Evolutionary conservation across 2,888 invertebrate species (phyloP).

Genomic region (Brachynemurus nebulosus): DNA sequence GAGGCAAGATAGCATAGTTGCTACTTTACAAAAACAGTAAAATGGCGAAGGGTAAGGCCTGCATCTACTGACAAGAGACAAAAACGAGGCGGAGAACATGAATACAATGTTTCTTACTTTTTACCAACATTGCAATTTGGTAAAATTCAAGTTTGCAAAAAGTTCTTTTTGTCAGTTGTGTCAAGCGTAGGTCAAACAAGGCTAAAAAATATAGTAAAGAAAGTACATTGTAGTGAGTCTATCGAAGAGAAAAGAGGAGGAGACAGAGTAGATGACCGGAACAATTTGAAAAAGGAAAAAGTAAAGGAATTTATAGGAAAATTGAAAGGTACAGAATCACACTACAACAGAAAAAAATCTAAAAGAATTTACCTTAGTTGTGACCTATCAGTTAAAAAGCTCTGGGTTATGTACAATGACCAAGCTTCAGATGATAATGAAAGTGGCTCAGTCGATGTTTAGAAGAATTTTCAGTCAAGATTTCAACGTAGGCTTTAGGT

Average conservation of each 20-base stretch:
- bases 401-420: neutral
- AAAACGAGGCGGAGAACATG: neutral
- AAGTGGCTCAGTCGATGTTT: neutral
- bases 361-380: neutral
- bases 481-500: constrained; percentile 19
- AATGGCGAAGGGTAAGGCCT: neutral
- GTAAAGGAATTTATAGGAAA: neutral
- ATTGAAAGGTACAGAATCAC: neutral
- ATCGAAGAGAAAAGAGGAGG: neutral
- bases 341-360: neutral
- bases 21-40: neutral
- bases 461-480: neutral
- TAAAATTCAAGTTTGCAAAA: neutral
- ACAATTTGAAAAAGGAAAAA: neutral
- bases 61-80: neutral
- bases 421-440: neutral
- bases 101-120: neutral
- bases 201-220: neutral
- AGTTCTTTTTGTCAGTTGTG: neutral
- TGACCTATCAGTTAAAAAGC: neutral
- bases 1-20: neutral
- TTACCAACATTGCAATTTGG: neutral
- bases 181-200: neutral
- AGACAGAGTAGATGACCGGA: neutral
- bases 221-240: neutral